A percentile compares a stretch with the other conserved stretches of the same genome.
Conservation (phyloP, 2,113 vertebrate species). For the Entomyzon cyanotis region DNA sequence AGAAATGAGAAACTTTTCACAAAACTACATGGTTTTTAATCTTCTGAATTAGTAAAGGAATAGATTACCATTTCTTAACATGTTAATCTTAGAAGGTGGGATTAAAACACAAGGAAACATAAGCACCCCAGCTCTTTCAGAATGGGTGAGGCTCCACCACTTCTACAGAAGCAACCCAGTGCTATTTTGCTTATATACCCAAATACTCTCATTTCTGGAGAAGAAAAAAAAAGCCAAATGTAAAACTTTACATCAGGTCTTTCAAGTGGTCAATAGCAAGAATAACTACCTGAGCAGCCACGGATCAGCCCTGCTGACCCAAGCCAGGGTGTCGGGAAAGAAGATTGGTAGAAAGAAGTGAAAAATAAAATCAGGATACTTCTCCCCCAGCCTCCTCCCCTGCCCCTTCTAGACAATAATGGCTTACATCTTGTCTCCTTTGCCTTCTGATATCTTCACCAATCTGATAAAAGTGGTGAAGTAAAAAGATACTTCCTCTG, state of each 20-base stretch:
- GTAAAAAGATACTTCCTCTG: not conserved
- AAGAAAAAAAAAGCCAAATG: not conserved
- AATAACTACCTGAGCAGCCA: not conserved
- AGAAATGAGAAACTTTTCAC: not conserved
- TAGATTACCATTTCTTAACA: not conserved
- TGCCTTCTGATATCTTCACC: not conserved
- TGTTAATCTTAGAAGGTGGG: not conserved
- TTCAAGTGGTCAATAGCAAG: not conserved
- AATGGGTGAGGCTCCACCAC: not conserved
- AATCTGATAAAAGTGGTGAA: not conserved
- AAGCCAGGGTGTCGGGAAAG: not conserved
- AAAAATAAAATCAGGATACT: not conserved
- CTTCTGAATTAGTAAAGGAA: not conserved
- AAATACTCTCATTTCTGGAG: not conserved
- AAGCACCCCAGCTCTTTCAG: not conserved
- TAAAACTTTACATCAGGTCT: not conserved
- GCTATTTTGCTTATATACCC: not conserved
- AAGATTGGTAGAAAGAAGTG: not conserved
- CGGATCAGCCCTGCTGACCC: accelerated
- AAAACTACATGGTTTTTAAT: not conserved
- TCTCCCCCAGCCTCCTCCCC: not conserved
- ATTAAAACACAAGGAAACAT: not conserved
- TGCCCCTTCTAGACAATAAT: not conserved
- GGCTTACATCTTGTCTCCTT: not conserved
- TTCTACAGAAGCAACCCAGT: not conserved